Conservation (phyloP, 2,113 vertebrate species). For the Lasiurus borealis region DNA sequence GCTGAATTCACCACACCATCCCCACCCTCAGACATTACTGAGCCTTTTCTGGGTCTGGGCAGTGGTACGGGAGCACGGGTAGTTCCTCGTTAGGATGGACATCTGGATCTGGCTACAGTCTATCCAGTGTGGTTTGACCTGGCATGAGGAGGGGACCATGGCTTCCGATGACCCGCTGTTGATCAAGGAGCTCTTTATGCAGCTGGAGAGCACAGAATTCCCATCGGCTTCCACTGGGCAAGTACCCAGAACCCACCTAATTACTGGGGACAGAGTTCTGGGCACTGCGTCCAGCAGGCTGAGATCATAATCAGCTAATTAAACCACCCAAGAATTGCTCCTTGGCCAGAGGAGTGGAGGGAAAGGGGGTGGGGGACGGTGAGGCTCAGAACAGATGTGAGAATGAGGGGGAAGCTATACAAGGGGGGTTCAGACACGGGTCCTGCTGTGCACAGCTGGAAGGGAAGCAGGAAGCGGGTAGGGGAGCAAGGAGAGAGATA, state of each 20-base stretch:
- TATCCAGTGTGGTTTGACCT: constrained; percentile 45
- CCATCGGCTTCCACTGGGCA: constrained; percentile 65
- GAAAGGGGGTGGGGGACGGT: no score
- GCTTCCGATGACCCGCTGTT: constrained; percentile 1
- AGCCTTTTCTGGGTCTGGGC: background rate
- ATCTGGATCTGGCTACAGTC: background rate
- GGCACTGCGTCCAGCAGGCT: constrained; percentile 69
- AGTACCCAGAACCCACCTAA: constrained; percentile 78
- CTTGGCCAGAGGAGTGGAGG: constrained; percentile 27
- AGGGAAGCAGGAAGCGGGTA: background rate
- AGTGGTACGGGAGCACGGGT: background rate
- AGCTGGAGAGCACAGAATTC: constrained; percentile 19
- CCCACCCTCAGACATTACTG: background rate
- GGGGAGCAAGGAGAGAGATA: background rate
- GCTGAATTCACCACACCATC: background rate
- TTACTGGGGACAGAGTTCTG: constrained; percentile 71
- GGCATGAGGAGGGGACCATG: constrained; percentile 18
- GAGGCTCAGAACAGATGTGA: background rate
- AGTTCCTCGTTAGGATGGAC: background rate
- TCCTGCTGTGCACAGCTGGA: background rate
- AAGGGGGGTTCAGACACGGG: background rate
- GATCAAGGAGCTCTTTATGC: constrained; percentile 72
- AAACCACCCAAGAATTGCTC: constrained; percentile 70
- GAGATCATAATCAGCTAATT: constrained; percentile 76
- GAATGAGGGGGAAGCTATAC: background rate